Conservation (phyloP, 2,888 invertebrate species). For the Drosophila prolongata region DNA sequence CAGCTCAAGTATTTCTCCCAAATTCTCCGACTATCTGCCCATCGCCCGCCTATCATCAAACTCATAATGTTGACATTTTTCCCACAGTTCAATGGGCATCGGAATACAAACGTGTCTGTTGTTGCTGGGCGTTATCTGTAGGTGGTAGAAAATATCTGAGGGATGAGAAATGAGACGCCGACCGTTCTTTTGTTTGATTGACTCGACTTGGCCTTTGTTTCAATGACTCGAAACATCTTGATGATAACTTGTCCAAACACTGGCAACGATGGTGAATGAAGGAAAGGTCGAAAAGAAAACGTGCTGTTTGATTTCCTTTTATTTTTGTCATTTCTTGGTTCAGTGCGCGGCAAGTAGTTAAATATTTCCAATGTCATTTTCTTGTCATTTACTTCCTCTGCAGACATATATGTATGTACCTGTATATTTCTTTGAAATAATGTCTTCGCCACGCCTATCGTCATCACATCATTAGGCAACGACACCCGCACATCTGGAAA, state of each 20-base stretch:
- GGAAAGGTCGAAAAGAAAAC: slow-evolving; percentile 7
- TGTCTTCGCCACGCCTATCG: slow-evolving; percentile 23
- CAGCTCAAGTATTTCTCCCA: slow-evolving; percentile 45
- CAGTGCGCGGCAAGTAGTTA: slow-evolving; percentile 65
- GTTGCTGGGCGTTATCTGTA: slow-evolving; percentile 49
- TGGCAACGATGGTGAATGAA: background rate
- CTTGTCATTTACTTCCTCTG: slow-evolving; percentile 54
- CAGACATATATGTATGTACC: background rate
- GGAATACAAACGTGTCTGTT: slow-evolving; percentile 57
- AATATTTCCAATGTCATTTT: slow-evolving; percentile 74
- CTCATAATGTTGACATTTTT: slow-evolving; percentile 80
- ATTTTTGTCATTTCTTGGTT: slow-evolving; percentile 62
- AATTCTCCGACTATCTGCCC: slow-evolving; percentile 15
- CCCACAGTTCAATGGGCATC: slow-evolving; percentile 71
- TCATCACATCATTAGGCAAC: slow-evolving; percentile 68
- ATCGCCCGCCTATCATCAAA: slow-evolving; percentile 34
- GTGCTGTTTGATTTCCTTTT: slow-evolving; percentile 56
- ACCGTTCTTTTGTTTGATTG: slow-evolving; percentile 73
- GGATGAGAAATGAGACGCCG: slow-evolving; percentile 38
- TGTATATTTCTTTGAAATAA: slow-evolving; percentile 6
- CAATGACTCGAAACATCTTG: slow-evolving; percentile 76
- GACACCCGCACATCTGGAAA: slow-evolving; percentile 28
- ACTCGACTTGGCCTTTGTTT: slow-evolving; percentile 73
- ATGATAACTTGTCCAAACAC: slow-evolving; percentile 70
- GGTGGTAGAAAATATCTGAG: slow-evolving; percentile 31